phyloP scores from a whole-genome alignment of 2,113 vertebrate genomes.

The Progne subis region DNA sequence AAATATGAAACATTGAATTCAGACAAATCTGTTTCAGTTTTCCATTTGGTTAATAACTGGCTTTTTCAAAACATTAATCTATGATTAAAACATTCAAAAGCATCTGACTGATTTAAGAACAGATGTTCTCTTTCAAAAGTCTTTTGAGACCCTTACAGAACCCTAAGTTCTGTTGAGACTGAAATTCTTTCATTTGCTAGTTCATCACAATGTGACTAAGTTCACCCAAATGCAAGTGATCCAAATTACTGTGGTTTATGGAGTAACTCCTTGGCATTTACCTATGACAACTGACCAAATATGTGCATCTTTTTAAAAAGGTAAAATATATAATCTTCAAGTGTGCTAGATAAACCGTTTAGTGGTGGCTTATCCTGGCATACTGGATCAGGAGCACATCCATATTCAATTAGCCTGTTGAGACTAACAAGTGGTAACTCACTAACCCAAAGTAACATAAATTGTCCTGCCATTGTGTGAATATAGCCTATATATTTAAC shows the following conservation, averaged over 20 bases:
- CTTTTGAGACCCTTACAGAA: not conserved
- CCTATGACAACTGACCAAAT: not conserved
- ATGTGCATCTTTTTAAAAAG: not conserved
- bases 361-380: not conserved
- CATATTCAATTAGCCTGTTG: not conserved
- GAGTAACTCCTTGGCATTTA: not conserved
- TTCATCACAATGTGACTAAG: not conserved
- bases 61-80: conserved; percentile 2
- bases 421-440: not conserved
- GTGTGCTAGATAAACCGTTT: not conserved
- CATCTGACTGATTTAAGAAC: not conserved
- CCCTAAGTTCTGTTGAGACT: not conserved
- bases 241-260: not conserved
- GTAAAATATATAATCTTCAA: not conserved
- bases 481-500: not conserved
- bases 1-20: not conserved
- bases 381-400: not conserved
- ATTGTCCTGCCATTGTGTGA: not conserved
- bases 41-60: not conserved
- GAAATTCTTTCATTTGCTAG: not conserved
- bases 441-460: not conserved
- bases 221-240: not conserved
- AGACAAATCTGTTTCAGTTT: conserved; percentile 1
- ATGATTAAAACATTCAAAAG: not conserved
- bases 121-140: not conserved